phyloP scores from a whole-genome alignment of 37 sponge, comb jelly and placozoan genomes.

The Cliona cf. orientalis region DNA sequence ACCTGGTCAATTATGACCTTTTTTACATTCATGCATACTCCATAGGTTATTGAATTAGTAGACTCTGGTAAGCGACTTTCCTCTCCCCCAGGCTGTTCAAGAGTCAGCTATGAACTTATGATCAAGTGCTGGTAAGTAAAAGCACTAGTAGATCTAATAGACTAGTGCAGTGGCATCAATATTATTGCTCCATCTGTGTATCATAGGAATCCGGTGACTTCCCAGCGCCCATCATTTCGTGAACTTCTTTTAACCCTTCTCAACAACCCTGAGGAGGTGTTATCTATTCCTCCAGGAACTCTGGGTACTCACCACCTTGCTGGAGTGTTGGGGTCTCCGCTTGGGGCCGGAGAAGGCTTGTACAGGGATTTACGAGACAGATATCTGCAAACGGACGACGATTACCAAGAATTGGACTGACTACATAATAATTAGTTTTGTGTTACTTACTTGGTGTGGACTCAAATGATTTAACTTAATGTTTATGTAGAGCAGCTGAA shows the following conservation, averaged over 20 bases:
- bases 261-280: not conserved
- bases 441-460: too few relatives aligned
- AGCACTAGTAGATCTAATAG: not conserved
- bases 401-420: too few relatives aligned
- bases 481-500: too few relatives aligned
- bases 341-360: conserved; percentile 15
- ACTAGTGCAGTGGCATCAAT: not conserved
- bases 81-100: conserved; percentile 29
- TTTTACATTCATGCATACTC: not conserved
- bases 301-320: not conserved
- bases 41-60: conserved; percentile 5
- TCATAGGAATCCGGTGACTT: conserved; percentile 13
- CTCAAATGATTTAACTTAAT: too few relatives aligned
- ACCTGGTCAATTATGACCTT: too few relatives aligned
- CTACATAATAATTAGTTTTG: too few relatives aligned
- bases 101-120: conserved; percentile 27
- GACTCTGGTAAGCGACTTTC: conserved; percentile 9
- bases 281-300: not conserved
- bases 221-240: not conserved
- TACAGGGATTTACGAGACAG: conserved; percentile 24
- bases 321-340: not conserved
- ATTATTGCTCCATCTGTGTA: too few relatives aligned
- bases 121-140: conserved; percentile 22
- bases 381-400: too few relatives aligned
- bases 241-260: not conserved